Base-by-base conservation (phyloP, 2,113 vertebrate species). In the Excalfactoria chinensis region DNA sequence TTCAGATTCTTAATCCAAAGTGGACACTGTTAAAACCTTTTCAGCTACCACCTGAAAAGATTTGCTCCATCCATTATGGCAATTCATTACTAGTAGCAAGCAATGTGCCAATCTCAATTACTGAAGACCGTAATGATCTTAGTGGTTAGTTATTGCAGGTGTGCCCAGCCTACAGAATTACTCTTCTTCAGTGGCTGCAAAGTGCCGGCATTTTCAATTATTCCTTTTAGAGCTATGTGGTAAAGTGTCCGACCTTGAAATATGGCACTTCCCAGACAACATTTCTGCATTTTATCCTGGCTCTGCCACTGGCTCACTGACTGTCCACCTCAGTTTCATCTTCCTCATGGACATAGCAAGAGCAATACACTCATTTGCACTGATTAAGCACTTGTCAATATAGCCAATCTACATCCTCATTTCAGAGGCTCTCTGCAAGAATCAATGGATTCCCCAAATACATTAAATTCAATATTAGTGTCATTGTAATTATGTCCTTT, bases 81-180 rank as follows among this genome's bases (percentile, higher is more conserved):
- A 10, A 59, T 85, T 14, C 69, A 75, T 84, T 82, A 69, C 6
- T 1, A 87, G 46, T 13, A 59, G 32, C 22, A 67, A 86, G 28
- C 17, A 22, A 28, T 8, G 18, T 83, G 84, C 66, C 84, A 86
- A 2, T 76, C 63, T 73, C 87, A 87, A 84, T 92, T 86, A 93
- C 19, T 3, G 32, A 85, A 63, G 64, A 53, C 37, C 6, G 7
- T 44, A 87, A 46, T 2, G 28, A 89, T 90, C 90, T 93, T 70
- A 89, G 71, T 56, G 78, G 80, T 62, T 75, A 84, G 84, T 62
- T 75, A 63, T 68, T 26, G n/a, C 63, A 93, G 93, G 76, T 90
- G 66, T 64, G 37, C 37, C 18, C 51, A 75, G 68, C 23, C 72
- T 23, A n/a, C 6, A 84, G 64, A 51, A 77, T 3, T n/a, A 44